Evolutionary conservation across 1,140 invertebrate species (phyloP), one percentile per base, ranked within the genome.

Genomic region (Diorhabda sublineata): DNA sequence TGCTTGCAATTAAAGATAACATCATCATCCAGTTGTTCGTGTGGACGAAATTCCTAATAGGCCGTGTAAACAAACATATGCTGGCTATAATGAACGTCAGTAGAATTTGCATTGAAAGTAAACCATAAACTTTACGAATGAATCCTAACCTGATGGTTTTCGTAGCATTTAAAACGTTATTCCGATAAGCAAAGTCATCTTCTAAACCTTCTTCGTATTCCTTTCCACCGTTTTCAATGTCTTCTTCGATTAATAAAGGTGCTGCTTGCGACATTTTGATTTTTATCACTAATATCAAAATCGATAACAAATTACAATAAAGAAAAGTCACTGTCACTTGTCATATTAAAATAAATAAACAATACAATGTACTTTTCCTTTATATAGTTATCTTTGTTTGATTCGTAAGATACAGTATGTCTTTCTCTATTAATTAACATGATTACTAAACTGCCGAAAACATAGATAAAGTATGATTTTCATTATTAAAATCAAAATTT

Each of bases 41-140:
- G 87, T 90, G 87, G 66, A 93, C 86, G 78, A 89, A 92, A 41
- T 78, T 70, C 75, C 89, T 88, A 7, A 92, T 83, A 6, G 86
- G 84, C 44, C 87, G 84, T 58, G 84, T 83, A 68, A 88, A 84
- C 79, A 89, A 85, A 73, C 87, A 88, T n/a, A 88, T 80, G 3
- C 83, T 84, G 47, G 87, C 87, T 59, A 93, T 84, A 5, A 89
- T 76, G 3, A 89, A 84, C 6, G 91, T 94, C 4, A 91, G 81
- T 43, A 92, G 79, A 43, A 95, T 83, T 79, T 95, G 93, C 26
- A 90, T 82, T 42, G 86, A 87, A 9, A 95, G 81, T 26, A 95
- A 85, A 2, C 90, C 89, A 82, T 94, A 95, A 3, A 95, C 93
- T 80, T 95, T 95, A n/a, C 92, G 85, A 60, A 95, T 84, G 77